Conservation (phyloP, 2,888 invertebrate species). For the Mycalesis mineus region DNA sequence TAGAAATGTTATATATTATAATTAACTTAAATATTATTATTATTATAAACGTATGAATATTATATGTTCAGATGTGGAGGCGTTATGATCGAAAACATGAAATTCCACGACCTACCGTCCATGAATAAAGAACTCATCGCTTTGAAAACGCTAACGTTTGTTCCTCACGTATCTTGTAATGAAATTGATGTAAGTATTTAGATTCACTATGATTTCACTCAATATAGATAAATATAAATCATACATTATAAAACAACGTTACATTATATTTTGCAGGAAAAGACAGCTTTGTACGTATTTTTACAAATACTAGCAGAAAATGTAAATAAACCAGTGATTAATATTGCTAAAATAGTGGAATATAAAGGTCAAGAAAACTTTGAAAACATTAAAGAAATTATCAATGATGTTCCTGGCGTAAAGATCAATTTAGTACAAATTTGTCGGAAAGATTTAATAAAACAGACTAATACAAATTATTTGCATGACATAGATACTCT, state of each 20-base stretch:
- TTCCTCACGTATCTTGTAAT: slow-evolving; percentile 35
- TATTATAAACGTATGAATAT: neutral
- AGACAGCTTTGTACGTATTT: slow-evolving; percentile 31
- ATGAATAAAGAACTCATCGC: slow-evolving; percentile 24
- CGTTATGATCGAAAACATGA: slow-evolving; percentile 39
- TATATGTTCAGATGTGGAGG: slow-evolving; percentile 47
- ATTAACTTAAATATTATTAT: too few species aligned
- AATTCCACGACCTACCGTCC: slow-evolving; percentile 35
- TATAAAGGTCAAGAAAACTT: slow-evolving; percentile 19
- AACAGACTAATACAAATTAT: slow-evolving; percentile 12
- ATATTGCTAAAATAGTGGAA: slow-evolving; percentile 33
- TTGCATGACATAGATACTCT: slow-evolving; percentile 32
- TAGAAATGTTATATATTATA: too few species aligned
- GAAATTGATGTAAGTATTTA: slow-evolving; percentile 36
- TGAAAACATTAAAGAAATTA: slow-evolving; percentile 22
- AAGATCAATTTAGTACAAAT: slow-evolving; percentile 24
- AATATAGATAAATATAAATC: too few species aligned
- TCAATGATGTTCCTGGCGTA: slow-evolving; percentile 26
- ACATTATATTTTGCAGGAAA: slow-evolving; percentile 30
- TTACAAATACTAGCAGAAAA: slow-evolving; percentile 44
- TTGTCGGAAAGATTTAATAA: slow-evolving; percentile 20
- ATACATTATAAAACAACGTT: too few species aligned
- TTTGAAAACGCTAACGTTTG: slow-evolving; percentile 37
- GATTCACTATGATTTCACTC: neutral
- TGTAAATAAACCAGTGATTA: slow-evolving; percentile 33